phyloP scores from a whole-genome alignment of 2,888 invertebrate species.

The Tenodera sinensis region DNA sequence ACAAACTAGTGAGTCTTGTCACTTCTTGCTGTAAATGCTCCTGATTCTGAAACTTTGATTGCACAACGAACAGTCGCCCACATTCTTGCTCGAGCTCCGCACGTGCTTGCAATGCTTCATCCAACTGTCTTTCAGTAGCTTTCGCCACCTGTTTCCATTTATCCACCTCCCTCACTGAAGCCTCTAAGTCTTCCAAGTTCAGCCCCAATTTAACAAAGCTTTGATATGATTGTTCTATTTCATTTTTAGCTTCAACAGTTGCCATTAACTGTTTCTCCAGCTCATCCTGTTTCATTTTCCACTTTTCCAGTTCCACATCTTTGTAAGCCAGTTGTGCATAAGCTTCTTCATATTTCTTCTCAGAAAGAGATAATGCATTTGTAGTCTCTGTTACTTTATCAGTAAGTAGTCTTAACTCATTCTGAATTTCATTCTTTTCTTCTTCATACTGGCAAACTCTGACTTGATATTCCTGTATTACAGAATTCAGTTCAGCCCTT shows the following conservation, averaged over 20 bases:
- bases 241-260: not conserved
- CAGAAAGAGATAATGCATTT: not conserved
- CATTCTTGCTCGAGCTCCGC: conserved; percentile 27
- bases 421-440: conserved; percentile 15
- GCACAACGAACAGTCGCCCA: conserved; percentile 10
- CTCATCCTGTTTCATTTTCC: conserved; percentile 42
- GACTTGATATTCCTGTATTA: not conserved
- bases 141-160: conserved; percentile 23
- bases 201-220: not conserved
- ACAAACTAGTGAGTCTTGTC: not conserved
- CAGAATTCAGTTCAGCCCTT: not conserved
- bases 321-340: not conserved
- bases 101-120: conserved; percentile 5
- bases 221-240: not conserved
- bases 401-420: conserved; percentile 1
- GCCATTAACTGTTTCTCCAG: conserved; percentile 27
- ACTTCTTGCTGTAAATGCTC: conserved; percentile 18
- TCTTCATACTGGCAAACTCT: not conserved
- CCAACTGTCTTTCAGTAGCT: conserved; percentile 23
- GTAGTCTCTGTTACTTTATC: not conserved
- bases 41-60: conserved; percentile 16
- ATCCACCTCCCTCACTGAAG: conserved; percentile 7
- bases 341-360: not conserved
- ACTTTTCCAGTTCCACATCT: conserved; percentile 42
- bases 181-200: not conserved